A percentile compares a stretch with the other conserved stretches of the same genome.
phyloP scores from a whole-genome alignment of 2,113 vertebrate species.

The Phrynocephalus versicolor region DNA sequence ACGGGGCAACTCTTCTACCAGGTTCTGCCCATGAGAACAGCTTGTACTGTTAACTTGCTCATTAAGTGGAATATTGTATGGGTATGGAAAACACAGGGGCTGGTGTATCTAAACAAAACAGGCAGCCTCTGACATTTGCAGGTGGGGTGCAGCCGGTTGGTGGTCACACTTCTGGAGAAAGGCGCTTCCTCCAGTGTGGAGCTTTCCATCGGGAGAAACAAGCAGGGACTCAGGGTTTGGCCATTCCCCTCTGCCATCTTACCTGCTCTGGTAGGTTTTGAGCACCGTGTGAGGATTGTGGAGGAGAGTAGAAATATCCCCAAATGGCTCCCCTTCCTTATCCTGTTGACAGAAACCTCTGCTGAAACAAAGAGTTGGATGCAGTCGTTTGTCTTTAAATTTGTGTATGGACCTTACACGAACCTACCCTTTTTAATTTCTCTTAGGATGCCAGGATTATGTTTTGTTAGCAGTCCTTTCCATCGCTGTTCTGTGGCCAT shows the following conservation, averaged over 20 bases:
- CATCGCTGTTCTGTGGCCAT: background rate
- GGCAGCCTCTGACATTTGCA: background rate
- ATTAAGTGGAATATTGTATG: background rate
- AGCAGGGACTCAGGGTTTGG: background rate
- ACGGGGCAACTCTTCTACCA: background rate
- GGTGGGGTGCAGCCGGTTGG: background rate
- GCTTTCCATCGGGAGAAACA: background rate
- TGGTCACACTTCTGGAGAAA: background rate
- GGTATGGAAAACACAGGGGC: background rate
- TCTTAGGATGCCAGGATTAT: background rate
- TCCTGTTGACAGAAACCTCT: background rate
- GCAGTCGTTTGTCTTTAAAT: background rate
- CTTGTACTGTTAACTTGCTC: background rate
- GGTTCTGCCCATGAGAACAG: background rate
- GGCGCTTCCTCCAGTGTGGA: background rate
- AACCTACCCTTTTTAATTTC: background rate
- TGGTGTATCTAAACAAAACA: background rate
- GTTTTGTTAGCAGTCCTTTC: background rate
- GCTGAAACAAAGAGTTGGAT: background rate
- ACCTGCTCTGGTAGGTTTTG: too few species aligned
- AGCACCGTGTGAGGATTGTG: background rate
- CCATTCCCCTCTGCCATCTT: too few species aligned
- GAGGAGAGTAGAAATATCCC: background rate
- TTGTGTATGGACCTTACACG: background rate
- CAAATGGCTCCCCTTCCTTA: background rate